Conservation (phyloP, 2,113 vertebrate species). For the Perognathus longimembris region DNA sequence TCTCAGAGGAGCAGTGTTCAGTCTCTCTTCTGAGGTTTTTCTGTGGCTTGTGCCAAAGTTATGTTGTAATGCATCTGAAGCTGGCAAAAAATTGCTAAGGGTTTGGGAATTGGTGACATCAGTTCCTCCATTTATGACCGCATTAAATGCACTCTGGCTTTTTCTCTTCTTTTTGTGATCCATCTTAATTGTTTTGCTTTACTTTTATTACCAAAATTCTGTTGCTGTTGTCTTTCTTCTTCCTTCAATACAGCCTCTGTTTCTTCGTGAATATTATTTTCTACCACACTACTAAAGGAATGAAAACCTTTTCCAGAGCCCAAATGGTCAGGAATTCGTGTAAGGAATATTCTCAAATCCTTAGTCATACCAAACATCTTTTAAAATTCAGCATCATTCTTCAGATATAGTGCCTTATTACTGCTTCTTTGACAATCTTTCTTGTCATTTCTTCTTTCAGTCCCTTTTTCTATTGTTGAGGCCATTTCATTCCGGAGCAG, state of each 20-base stretch:
- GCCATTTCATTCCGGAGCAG: slow-evolving; percentile 82
- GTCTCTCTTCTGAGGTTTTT: not conserved
- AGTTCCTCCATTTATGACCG: slow-evolving; percentile 31
- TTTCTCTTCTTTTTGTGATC: slow-evolving; percentile 81
- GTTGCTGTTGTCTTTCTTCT: slow-evolving; percentile 74
- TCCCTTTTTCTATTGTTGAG: slow-evolving; percentile 64
- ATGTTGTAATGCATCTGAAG: not conserved
- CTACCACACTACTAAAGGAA: slow-evolving; percentile 73
- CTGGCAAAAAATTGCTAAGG: slow-evolving; percentile 38
- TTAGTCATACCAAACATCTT: slow-evolving; percentile 85
- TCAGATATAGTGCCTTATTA: slow-evolving; percentile 71
- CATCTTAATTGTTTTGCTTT: slow-evolving; percentile 68
- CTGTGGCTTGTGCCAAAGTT: not conserved
- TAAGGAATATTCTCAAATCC: slow-evolving; percentile 86
- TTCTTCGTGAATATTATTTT: slow-evolving; percentile 60
- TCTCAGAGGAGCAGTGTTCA: not conserved
- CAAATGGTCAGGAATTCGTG: slow-evolving; percentile 78
- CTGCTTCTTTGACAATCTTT: slow-evolving; percentile 68
- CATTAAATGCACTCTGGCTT: not conserved
- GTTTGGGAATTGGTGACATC: not conserved
- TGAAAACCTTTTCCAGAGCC: slow-evolving; percentile 58
- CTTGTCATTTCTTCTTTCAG: slow-evolving; percentile 70
- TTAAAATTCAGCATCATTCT: slow-evolving; percentile 84
- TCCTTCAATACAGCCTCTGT: slow-evolving; percentile 59
- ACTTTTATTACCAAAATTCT: slow-evolving; percentile 83